Evolutionary conservation across 2,113 vertebrate species (phyloP), one percentile per base, ranked within the genome.

Genomic region (Todiramphus saurophagus): DNA sequence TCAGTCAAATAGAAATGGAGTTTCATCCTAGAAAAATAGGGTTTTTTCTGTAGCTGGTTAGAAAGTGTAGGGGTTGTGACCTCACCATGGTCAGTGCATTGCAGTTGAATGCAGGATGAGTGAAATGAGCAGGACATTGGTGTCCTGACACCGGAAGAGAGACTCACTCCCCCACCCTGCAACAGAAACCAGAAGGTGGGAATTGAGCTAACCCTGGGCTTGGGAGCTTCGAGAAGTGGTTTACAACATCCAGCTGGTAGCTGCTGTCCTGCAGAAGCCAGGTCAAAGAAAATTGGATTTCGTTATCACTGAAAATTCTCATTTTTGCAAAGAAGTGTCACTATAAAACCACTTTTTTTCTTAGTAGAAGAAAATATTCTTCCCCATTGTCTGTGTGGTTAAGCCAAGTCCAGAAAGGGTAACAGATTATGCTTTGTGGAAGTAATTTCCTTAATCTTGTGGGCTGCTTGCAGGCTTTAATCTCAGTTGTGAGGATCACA

Each of bases 361-460:
- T 72, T 28, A 43, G 44, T 20, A 69, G 46, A 39, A 85, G 62
- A 21, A 87, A 94, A 66, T 64, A 10, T 27, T 63, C 28, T 44
- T n/a, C 67, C 39, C 63, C 78, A 41, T 5, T 46, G 68, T 17
- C 39, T 62, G 60, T 37, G 76, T 84, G 83, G 46, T 35, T 74
- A 9, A 86, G 53, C 10, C 81, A 16, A 23, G 90, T 4, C 72
- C 70, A 15, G 90, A n/a, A 30, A 82, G 41, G 66, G 43, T 35
- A 89, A 56, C 55, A 87, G 88, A 67, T 64, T 30, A 30, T 60
- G 30, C 60, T 83, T 73, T 39, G 10, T 80, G 74, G 83, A 56
- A 66, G 80, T 84, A 33, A 85, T 89, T 94, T 77, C 84, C 84
- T 89, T 95, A 93, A 95, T 87, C 86, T 39, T 16, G 74, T 43